Percentiles rank a stretch among this genome's conserved stretches.
phyloP scores from a whole-genome alignment of 2,797 vertebrate genomes.

The Choloepus didactylus region DNA sequence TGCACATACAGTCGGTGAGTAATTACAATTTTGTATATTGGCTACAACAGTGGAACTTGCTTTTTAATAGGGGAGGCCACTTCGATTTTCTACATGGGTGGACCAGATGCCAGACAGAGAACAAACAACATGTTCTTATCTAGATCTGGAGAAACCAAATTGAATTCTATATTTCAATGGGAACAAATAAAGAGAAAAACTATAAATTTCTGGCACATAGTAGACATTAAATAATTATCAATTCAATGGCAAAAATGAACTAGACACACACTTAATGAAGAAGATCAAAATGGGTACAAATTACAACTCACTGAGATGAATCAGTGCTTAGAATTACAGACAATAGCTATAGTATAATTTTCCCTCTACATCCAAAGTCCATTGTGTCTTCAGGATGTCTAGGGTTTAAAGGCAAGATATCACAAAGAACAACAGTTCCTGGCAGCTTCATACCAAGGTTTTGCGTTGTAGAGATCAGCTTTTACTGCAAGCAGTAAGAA shows the following conservation, averaged over 20 bases:
- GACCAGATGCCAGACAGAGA: background rate
- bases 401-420: background rate
- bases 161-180: background rate
- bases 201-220: background rate
- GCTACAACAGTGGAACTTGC: background rate
- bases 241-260: background rate
- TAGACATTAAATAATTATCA: background rate
- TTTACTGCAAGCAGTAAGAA: background rate
- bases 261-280: background rate
- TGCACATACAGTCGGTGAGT: background rate
- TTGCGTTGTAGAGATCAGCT: background rate
- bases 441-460: background rate
- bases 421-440: background rate
- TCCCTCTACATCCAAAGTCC: background rate
- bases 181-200: conserved; percentile 30
- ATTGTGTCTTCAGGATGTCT: background rate
- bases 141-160: background rate
- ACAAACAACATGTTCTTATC: background rate
- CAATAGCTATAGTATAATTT: background rate
- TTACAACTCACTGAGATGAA: background rate
- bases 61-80: conserved; percentile 31
- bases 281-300: background rate
- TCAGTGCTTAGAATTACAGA: no score
- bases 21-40: conserved; percentile 42
- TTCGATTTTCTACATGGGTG: conserved; percentile 37